Percentiles rank a stretch among this genome's conserved stretches.
Evolutionary conservation across 2,113 vertebrate genomes (phyloP).

Genomic region (Cyrtonyx montezumae): DNA sequence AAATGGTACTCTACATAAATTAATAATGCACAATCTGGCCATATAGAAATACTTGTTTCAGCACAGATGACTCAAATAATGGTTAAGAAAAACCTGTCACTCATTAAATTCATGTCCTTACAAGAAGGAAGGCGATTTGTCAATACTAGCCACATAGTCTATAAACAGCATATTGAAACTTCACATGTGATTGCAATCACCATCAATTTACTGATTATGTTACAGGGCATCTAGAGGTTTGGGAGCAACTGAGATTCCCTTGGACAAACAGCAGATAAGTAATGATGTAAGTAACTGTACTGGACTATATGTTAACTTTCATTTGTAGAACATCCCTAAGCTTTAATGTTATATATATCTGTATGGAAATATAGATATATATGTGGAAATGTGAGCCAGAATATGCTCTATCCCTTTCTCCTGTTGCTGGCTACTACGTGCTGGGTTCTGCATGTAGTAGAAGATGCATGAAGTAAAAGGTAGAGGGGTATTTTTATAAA

Average conservation of each 20-base stretch:
- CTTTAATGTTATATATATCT: not conserved
- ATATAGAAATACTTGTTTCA: slow-evolving; percentile 12
- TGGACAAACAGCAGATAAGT: not conserved
- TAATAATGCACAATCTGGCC: slow-evolving; percentile 10
- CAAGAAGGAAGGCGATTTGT: not conserved
- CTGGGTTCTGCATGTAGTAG: not conserved
- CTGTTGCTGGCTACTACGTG: not conserved
- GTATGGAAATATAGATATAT: not conserved
- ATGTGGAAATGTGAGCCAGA: not conserved
- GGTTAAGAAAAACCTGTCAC: not conserved
- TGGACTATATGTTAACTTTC: not conserved
- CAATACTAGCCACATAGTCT: not conserved
- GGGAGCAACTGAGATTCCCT: not conserved
- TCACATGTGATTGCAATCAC: not conserved
- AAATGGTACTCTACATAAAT: slow-evolving; percentile 35
- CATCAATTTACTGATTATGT: not conserved
- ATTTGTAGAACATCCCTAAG: not conserved
- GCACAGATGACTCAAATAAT: not conserved
- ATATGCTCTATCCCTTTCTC: not conserved
- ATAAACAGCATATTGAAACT: not conserved
- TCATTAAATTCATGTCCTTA: not conserved
- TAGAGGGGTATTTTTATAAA: not conserved
- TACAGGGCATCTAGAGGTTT: not conserved
- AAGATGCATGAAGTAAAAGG: not conserved
- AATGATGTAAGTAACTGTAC: not conserved